Evolutionary conservation across 2,113 vertebrate species (phyloP), one percentile per base, ranked within the genome.

Genomic region (Enhydra lutris): DNA sequence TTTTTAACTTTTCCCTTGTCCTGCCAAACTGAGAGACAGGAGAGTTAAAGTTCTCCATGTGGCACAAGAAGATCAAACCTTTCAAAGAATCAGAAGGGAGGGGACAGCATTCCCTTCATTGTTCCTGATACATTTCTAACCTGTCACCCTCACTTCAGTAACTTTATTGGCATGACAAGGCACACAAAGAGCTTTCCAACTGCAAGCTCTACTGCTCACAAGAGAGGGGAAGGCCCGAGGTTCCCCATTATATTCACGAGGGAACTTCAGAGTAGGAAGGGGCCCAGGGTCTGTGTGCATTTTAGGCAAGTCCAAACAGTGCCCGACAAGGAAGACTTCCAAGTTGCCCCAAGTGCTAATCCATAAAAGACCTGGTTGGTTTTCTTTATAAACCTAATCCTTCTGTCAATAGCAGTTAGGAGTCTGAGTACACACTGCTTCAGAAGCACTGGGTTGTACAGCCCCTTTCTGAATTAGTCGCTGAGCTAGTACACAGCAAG

Each of bases 311-410:
- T 78, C 89, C 65, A 93, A 86, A 85, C 6, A 89, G 57, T 73
- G 45, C 69, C 18, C 47, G 47, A 93, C 52, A 86, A 67, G 92
- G 71, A 67, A 85, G 50, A 36, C 42, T 34, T 31, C 90, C 42
- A 74, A 9, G 18, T 79, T 90, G 39, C 42, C 12, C 18, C 47
- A 94, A 39, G n/a, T 63, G 73, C 59, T 95, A 91, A 91, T 80
- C 63, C 84, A 73, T 26, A 89, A 85, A 91, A 82, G 71, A 91
- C 20, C 29, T 65, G 29, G 39, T 26, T 92, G 76, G 52, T 57
- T 47, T 87, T 83, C 85, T 95, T 97, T 91, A 78, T 73, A 74
- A 94, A 23, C 69, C 17, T 95, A 97, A 95, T 96, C 96, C 81
- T 76, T 94, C 83, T 82, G 74, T 93, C 86, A 69, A 69, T n/a